Evolutionary conservation across 1,140 invertebrate species (phyloP).

Genomic region (Antheraea mylitta): DNA sequence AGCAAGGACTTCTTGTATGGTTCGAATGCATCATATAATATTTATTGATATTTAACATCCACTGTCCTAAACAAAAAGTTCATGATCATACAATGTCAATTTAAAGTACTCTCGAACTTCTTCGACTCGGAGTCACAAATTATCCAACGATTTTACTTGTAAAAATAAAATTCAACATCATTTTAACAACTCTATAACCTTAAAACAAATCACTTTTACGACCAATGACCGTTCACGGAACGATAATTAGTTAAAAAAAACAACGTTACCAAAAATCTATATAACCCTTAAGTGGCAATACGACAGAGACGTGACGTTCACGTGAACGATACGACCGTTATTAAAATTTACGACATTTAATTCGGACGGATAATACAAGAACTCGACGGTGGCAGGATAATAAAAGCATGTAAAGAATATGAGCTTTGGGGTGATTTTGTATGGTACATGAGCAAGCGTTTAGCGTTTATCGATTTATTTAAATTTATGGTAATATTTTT

Average conservation of each 20-base stretch:
- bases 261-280: constrained; percentile 30
- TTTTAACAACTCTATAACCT: not conserved
- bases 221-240: constrained; percentile 1
- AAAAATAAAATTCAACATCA: not conserved
- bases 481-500: not conserved
- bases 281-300: constrained; percentile 36
- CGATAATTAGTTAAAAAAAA: constrained; percentile 9
- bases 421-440: constrained; percentile 38
- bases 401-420: constrained; percentile 48
- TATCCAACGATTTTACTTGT: not conserved
- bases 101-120: not conserved
- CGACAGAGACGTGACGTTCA: constrained; percentile 41
- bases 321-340: constrained; percentile 49
- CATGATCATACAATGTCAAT: not conserved
- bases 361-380: constrained; percentile 48
- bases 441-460: constrained; percentile 22
- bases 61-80: not conserved
- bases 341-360: constrained; percentile 71
- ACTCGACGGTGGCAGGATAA: constrained; percentile 56
- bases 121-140: not conserved
- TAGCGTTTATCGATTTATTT: not conserved
- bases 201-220: constrained; percentile 5
- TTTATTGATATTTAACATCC: too few species aligned
- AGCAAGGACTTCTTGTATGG: too few species aligned
- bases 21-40: too few species aligned